A percentile compares a stretch with the other conserved stretches of the same genome.
These are phyloP conservation scores for Chalcosyrphus nemorum DNA, from an alignment of 2,888 invertebrate genomes.

Conservation along the genomic window DNA sequence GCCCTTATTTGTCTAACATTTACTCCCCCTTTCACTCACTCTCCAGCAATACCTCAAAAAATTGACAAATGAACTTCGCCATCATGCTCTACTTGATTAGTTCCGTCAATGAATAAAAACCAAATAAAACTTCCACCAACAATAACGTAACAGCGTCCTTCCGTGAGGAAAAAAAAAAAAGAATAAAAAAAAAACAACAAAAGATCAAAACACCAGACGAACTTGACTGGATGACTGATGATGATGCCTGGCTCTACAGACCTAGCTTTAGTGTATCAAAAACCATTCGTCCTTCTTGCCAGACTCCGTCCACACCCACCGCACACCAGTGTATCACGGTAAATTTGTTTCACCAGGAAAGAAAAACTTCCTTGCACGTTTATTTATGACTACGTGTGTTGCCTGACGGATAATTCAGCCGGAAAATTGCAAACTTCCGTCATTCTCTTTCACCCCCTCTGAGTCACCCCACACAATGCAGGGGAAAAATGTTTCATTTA, in stretches of 20 bases:
- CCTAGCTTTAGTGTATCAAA: conserved; percentile 13
- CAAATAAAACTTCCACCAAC: conserved; percentile 43
- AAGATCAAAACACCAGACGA: conserved; percentile 70
- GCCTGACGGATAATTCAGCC: conserved; percentile 61
- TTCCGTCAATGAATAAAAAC: conserved; percentile 51
- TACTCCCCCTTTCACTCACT: neutral
- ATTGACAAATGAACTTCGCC: conserved; percentile 53
- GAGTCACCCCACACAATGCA: neutral
- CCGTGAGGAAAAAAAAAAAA: conserved; percentile 16
- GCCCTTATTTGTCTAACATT: conserved; percentile 22
- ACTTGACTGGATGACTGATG: conserved; percentile 69
- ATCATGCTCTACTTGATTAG: conserved; percentile 44
- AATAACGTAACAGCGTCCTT: conserved; percentile 27
- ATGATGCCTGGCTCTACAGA: conserved; percentile 38
- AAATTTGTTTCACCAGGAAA: conserved; percentile 4
- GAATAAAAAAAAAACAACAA: conserved; percentile 42
- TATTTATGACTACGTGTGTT: conserved; percentile 69
- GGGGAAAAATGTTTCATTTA: conserved; percentile 43
- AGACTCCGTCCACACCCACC: neutral
- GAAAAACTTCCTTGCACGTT: conserved; percentile 48
- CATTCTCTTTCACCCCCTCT: conserved; percentile 1
- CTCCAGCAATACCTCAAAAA: conserved; percentile 8
- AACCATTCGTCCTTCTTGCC: conserved; percentile 12
- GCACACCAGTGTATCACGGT: neutral
- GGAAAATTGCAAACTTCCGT: conserved; percentile 67